Conservation (phyloP, 2,113 vertebrate genomes). For the Ivindomyrus marchei region DNA sequence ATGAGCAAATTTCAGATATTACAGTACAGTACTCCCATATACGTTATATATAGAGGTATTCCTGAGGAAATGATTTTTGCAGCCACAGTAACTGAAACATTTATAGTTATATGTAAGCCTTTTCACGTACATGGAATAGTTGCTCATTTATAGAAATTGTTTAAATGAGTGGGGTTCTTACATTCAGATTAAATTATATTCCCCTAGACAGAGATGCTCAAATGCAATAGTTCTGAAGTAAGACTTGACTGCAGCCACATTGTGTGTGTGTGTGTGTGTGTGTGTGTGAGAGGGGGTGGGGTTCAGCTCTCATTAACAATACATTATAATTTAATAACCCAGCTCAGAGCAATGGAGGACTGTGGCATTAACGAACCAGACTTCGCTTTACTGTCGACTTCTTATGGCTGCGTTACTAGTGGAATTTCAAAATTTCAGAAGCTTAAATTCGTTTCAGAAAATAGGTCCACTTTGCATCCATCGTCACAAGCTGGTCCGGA, state of each 20-base stretch:
- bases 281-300: conserved; percentile 8
- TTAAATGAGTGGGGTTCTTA: conserved; percentile 15
- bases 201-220: background rate
- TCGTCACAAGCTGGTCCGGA: background rate
- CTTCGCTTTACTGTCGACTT: background rate
- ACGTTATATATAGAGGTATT: background rate
- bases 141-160: conserved; percentile 29
- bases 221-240: background rate
- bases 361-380: background rate
- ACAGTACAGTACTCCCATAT: background rate
- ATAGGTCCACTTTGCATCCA: background rate
- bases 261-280: conserved; percentile 4
- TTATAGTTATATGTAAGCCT: conserved; percentile 28
- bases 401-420: background rate
- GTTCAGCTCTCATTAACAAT: conserved; percentile 5
- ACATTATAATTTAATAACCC: conserved; percentile 11
- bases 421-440: background rate
- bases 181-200: conserved; percentile 26
- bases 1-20: background rate
- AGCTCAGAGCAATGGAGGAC: background rate
- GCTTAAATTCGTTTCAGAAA: background rate
- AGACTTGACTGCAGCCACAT: background rate
- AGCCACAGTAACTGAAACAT: conserved; percentile 23
- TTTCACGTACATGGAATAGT: conserved; percentile 25
- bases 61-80: conserved; percentile 10